Evolutionary conservation across 2,888 invertebrate species (phyloP).

Genomic region (Apomyelois bistriatella): DNA sequence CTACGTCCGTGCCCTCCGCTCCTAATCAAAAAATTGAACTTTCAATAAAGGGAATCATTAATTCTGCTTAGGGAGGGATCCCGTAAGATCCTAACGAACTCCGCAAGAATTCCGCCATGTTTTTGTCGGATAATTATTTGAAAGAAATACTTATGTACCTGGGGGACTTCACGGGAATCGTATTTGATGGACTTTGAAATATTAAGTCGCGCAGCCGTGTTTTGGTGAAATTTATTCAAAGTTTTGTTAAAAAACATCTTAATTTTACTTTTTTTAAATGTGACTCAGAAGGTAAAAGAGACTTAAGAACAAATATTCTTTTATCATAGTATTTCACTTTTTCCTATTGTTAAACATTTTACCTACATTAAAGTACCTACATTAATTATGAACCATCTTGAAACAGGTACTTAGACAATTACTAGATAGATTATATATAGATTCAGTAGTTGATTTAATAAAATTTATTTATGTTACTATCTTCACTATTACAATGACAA

Average conservation of each 20-base stretch:
- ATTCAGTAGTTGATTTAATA: too few relatives aligned
- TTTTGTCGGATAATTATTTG: slow-evolving; percentile 71
- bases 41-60: slow-evolving; percentile 86
- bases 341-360: too few relatives aligned
- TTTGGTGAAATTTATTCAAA: not conserved
- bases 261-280: not conserved
- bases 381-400: too few relatives aligned
- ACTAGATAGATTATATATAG: too few relatives aligned
- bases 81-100: slow-evolving; percentile 58
- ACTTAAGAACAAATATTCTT: too few relatives aligned
- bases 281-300: too few relatives aligned
- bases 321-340: too few relatives aligned
- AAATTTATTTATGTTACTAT: too few relatives aligned
- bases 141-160: slow-evolving; percentile 46
- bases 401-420: too few relatives aligned
- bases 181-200: slow-evolving; percentile 14
- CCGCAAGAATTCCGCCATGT: slow-evolving; percentile 68
- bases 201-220: slow-evolving; percentile 1
- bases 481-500: too few relatives aligned
- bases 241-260: not conserved
- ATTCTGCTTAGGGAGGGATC: slow-evolving; percentile 74
- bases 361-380: too few relatives aligned
- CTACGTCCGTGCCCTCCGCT: slow-evolving; percentile 45
- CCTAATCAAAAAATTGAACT: slow-evolving; percentile 84
- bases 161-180: slow-evolving; percentile 22